Evolutionary conservation across 2,797 vertebrate species (phyloP).

Genomic region (Tadarida brasiliensis): DNA sequence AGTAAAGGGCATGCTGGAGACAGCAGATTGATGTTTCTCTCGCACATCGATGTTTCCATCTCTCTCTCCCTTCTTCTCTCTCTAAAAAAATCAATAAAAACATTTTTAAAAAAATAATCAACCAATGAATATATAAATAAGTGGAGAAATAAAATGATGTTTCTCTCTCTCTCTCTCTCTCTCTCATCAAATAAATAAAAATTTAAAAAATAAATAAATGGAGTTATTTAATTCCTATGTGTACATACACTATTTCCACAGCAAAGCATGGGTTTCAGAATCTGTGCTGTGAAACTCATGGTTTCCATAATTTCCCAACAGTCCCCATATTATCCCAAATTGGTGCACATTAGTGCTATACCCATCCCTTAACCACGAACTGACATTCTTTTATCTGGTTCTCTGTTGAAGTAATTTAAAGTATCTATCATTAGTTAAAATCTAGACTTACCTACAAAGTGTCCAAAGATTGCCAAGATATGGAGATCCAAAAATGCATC

Average conservation of each 20-base stretch:
- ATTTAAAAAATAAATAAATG: no score
- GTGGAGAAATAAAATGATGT: no score
- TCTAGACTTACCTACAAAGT: background rate
- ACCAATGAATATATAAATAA: no score
- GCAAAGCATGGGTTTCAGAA: background rate
- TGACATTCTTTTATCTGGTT: background rate
- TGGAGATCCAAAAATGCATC: background rate
- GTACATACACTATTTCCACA: background rate
- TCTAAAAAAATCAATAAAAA: no score
- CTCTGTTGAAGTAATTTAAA: background rate
- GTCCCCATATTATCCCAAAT: background rate
- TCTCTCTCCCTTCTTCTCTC: no score
- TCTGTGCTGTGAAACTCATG: background rate
- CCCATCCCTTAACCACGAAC: background rate
- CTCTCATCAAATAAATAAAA: no score
- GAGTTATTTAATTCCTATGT: no score
- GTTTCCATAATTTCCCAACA: background rate
- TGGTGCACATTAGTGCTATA: background rate
- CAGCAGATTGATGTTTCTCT: no score
- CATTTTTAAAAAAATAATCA: no score
- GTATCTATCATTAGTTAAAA: background rate
- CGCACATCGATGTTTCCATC: no score
- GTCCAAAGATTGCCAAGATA: background rate
- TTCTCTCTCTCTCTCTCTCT: no score
- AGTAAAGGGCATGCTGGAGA: no score